Percentiles rank a stretch among this genome's conserved stretches.
Conservation (phyloP, 2,797 vertebrate species). For the Poecile montanus region DNA sequence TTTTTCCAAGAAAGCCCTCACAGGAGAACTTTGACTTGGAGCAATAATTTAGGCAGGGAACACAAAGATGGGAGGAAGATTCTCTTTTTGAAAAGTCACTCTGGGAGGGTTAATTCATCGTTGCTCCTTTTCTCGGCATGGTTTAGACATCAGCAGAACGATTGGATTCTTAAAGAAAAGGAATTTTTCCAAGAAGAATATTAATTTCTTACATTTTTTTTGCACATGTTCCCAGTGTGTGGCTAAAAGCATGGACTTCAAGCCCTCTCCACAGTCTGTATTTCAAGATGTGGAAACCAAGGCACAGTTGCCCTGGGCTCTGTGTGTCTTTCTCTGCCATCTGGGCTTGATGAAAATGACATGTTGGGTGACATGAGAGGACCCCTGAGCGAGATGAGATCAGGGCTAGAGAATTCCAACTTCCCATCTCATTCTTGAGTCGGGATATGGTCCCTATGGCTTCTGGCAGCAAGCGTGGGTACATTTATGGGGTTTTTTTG, state of each 20-base stretch:
- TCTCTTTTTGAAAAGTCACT: background rate
- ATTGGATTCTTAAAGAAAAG: background rate
- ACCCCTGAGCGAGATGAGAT: background rate
- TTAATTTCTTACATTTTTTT: background rate
- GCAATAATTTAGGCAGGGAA: background rate
- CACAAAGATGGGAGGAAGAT: background rate
- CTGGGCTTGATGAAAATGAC: background rate
- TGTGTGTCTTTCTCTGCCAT: background rate
- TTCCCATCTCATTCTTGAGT: background rate
- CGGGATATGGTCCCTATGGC: accelerated
- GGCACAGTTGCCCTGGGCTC: background rate
- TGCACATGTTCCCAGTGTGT: background rate
- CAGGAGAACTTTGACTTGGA: background rate
- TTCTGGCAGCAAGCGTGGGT: background rate
- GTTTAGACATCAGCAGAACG: background rate
- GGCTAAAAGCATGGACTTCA: background rate
- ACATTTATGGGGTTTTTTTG: background rate
- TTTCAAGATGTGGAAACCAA: background rate
- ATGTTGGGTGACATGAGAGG: background rate
- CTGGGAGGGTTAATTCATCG: background rate
- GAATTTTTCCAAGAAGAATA: background rate
- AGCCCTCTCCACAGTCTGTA: background rate
- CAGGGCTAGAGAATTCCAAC: background rate
- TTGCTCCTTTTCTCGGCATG: background rate
- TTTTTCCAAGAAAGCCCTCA: background rate